phyloP scores from a whole-genome alignment of 2,113 vertebrate species.

The Dicentrarchus labrax region DNA sequence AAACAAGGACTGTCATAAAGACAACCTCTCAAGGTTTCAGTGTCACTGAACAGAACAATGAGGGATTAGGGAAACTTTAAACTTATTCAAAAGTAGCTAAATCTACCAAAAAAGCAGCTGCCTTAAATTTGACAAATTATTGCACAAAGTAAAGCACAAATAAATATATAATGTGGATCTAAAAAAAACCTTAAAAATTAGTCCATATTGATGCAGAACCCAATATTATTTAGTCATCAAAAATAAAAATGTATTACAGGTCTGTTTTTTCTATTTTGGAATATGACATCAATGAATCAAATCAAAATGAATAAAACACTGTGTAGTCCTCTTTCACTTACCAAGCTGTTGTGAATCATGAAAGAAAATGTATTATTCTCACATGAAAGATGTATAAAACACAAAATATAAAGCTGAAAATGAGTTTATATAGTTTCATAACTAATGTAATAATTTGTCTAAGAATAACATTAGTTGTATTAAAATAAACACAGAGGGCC shows the following conservation, averaged over 20 bases:
- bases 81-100: neutral
- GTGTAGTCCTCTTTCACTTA: neutral
- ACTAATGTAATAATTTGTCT: neutral
- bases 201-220: neutral
- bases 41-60: neutral
- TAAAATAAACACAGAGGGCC: neutral
- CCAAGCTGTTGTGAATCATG: neutral
- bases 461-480: neutral
- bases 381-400: neutral
- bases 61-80: neutral
- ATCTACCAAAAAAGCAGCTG: no score
- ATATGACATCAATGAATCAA: neutral
- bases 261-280: neutral
- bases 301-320: neutral
- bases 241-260: neutral
- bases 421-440: neutral
- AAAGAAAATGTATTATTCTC: neutral
- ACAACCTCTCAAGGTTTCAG: neutral
- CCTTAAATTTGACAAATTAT: neutral
- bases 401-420: neutral
- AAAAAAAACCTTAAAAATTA: neutral
- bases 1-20: neutral
- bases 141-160: no score
- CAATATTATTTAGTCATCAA: neutral
- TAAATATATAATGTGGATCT: no score